A percentile compares a stretch with the other conserved stretches of the same genome.
These are phyloP conservation scores for Ceyx margarethae DNA, from an alignment of 2,113 vertebrate genomes.

Conservation along the genomic window DNA sequence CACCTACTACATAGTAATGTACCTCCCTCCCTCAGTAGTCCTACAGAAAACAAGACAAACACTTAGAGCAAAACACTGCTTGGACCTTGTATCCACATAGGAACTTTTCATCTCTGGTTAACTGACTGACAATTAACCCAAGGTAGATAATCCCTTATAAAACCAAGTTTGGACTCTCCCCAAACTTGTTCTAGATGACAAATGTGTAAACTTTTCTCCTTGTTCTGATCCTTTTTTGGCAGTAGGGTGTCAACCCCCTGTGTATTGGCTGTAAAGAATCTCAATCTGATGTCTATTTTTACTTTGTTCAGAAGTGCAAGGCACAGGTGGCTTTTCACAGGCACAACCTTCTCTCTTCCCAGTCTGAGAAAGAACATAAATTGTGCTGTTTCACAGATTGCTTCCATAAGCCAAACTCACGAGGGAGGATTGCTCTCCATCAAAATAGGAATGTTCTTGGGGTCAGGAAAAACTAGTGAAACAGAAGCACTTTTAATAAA, in stretches of 20 bases:
- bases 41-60: background rate
- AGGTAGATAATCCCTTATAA: background rate
- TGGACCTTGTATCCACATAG: background rate
- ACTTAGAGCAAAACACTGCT: background rate
- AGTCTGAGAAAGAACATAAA: background rate
- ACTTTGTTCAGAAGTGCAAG: background rate
- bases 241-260: background rate
- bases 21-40: background rate
- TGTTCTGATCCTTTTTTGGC: background rate
- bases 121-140: background rate
- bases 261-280: background rate
- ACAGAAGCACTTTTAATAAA: constrained; percentile 28
- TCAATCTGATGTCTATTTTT: background rate
- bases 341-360: background rate
- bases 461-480: background rate
- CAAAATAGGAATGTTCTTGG: background rate
- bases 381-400: background rate
- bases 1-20: fast-evolving
- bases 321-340: background rate
- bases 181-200: background rate
- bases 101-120: background rate
- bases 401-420: background rate
- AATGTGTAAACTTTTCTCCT: background rate
- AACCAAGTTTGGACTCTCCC: background rate
- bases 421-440: background rate